Base-by-base conservation (phyloP, 2,797 vertebrate species). In the Spheniscus humboldti region DNA sequence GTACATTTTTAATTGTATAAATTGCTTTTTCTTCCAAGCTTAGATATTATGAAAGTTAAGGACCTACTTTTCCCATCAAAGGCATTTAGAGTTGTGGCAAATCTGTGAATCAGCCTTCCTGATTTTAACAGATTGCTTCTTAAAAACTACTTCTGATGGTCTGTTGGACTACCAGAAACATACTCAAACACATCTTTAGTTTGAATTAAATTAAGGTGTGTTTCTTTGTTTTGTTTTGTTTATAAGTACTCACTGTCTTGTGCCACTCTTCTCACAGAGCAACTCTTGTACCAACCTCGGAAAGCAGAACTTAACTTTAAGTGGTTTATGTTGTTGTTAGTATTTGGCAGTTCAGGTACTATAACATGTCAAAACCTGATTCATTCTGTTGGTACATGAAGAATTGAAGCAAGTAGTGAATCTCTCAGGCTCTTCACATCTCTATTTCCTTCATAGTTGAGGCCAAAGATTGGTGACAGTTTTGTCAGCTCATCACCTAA, bases 381-480 rank as follows among this genome's bases (percentile, higher is more conserved):
- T 81, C 31, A 79, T 59, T 72, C 66, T 78, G 66, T 56, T 95
- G 86, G 27, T 66, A 81, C 13, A 72, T 35, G 80, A 88, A 94
- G 91, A 97, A 93, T 8, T 56, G 86, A 86, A 92, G 24, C 22
- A 94, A 88, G 64, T 16, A 86, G 52, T 45, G 45, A 83, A 96
- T 83, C n/a, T 88, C 64, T 79, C 50, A 55, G 69, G 88, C 94
- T 88, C 25, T 96, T 91, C 31, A 76, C 10, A 47, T 90, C 45
- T 93, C 82, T 93, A 76, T 95, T 96, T 87, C 72, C 95, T 95
- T 88, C 91, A 86, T 91, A 96, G 82, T 91, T 97, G 92, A 90
- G 91, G 82, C 77, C 71, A 96, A 91, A 25, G 37, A 67, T 35
- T 71, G 47, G 52, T 87, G 83, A 97, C 94, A 94, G 53, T 82